A percentile compares a stretch with the other conserved stretches of the same genome.
Conservation (phyloP, 2,888 invertebrate species). For the Ischnus inquisitorius region DNA sequence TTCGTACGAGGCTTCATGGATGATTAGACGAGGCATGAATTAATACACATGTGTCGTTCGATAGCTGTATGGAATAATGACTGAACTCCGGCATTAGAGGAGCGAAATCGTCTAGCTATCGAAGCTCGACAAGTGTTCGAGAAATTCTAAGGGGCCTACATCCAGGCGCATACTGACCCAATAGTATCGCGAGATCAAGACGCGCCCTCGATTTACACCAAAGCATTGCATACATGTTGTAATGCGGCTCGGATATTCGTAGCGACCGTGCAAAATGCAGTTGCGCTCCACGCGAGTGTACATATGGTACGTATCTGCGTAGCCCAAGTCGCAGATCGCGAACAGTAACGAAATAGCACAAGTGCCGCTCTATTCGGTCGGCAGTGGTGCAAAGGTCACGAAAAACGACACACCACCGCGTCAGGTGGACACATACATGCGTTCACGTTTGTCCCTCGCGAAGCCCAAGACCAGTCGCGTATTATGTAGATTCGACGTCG, state of each 20-base stretch:
- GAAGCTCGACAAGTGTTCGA: slow-evolving; percentile 43
- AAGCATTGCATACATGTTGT: not conserved
- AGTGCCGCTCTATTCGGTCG: not conserved
- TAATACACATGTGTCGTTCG: not conserved
- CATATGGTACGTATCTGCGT: not conserved
- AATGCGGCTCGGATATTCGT: not conserved
- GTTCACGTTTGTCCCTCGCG: slow-evolving; percentile 36
- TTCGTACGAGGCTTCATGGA: too few relatives aligned
- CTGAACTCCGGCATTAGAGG: slow-evolving; percentile 4
- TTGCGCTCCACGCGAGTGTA: not conserved
- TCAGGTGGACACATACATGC: slow-evolving; percentile 1
- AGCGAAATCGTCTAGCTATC: slow-evolving; percentile 13
- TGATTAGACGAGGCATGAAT: too few relatives aligned
- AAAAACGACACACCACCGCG: not conserved
- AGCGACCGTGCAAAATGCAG: not conserved
- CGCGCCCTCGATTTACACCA: slow-evolving; percentile 38
- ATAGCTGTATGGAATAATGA: not conserved
- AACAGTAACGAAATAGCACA: slow-evolving; percentile 21
- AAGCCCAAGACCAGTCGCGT: slow-evolving; percentile 71
- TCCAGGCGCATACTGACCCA: slow-evolving; percentile 12
- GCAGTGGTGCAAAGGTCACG: slow-evolving; percentile 9
- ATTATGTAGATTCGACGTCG: slow-evolving; percentile 76
- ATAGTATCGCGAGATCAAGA: slow-evolving; percentile 21
- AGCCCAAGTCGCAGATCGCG: not conserved
- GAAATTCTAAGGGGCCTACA: slow-evolving; percentile 13